phyloP scores from a whole-genome alignment of 2,113 vertebrate genomes.

The Scalopus aquaticus region DNA sequence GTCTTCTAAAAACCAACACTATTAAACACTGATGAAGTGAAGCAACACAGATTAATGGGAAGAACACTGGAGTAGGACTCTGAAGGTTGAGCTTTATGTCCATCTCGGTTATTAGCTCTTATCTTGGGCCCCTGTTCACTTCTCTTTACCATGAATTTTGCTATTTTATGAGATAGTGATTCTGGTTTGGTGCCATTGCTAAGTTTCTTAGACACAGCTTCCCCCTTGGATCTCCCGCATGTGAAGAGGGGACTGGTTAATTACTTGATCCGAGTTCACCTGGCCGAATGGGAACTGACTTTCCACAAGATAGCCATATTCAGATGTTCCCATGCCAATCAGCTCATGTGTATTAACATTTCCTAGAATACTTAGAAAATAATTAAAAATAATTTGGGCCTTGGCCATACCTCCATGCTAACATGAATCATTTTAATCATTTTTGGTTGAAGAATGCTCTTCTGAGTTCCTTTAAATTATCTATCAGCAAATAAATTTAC shows the following conservation, averaged over 20 bases:
- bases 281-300: background rate
- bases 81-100: background rate
- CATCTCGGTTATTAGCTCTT: background rate
- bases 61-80: background rate
- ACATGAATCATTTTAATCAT: background rate
- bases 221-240: background rate
- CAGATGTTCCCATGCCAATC: background rate
- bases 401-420: background rate
- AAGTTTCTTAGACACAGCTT: background rate
- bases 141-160: background rate
- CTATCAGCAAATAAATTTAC: background rate
- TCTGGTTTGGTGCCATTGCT: background rate
- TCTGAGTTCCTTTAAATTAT: slow-evolving; percentile 21
- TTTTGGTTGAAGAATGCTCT: background rate
- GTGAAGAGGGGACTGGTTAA: background rate
- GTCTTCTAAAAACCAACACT: background rate
- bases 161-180: background rate
- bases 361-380: background rate
- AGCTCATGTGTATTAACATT: background rate
- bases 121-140: background rate
- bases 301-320: background rate
- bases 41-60: background rate
- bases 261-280: background rate
- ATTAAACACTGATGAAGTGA: background rate
- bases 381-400: slow-evolving; percentile 8